phyloP scores from a whole-genome alignment of 1,140 invertebrate genomes.

The Aphelinus certus region DNA sequence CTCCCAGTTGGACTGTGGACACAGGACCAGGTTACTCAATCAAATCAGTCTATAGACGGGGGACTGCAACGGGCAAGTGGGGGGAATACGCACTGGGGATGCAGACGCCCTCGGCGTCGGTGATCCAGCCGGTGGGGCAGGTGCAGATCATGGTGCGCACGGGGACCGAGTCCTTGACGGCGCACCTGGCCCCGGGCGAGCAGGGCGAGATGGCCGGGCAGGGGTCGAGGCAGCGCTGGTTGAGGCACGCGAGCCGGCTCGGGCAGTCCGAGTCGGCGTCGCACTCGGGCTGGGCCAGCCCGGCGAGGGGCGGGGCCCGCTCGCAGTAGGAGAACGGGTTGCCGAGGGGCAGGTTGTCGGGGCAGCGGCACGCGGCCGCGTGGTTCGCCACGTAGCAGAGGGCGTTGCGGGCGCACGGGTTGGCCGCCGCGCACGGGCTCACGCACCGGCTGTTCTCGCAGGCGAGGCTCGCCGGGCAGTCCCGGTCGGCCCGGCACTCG shows the following conservation, averaged over 20 bases:
- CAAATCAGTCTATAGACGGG: neutral
- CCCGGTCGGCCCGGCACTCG: slow-evolving; percentile 80
- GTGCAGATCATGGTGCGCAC: slow-evolving; percentile 86
- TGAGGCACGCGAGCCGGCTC: slow-evolving; percentile 82
- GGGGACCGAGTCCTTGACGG: slow-evolving; percentile 82
- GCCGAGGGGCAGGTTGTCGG: slow-evolving; percentile 76
- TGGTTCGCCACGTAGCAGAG: slow-evolving; percentile 82
- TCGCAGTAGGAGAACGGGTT: slow-evolving; percentile 83
- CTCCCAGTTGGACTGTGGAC: slow-evolving; percentile 69
- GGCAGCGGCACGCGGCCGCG: slow-evolving; percentile 78
- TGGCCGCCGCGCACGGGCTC: slow-evolving; percentile 75
- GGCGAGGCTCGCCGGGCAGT: slow-evolving; percentile 76
- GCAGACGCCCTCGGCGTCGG: slow-evolving; percentile 80
- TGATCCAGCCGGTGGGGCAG: slow-evolving; percentile 84
- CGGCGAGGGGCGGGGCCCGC: slow-evolving; percentile 57
- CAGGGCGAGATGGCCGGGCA: slow-evolving; percentile 80
- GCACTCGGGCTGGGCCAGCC: slow-evolving; percentile 75
- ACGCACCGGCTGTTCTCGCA: slow-evolving; percentile 78
- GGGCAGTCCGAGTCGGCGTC: slow-evolving; percentile 81
- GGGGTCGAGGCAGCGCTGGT: slow-evolving; percentile 81
- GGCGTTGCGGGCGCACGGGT: slow-evolving; percentile 82
- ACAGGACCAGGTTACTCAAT: neutral
- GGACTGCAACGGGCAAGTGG: neutral
- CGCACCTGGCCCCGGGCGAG: slow-evolving; percentile 75
- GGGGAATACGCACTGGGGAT: slow-evolving; percentile 64